Base-by-base conservation (phyloP, 2,888 invertebrate species). In the Alentia gelatinosa region DNA sequence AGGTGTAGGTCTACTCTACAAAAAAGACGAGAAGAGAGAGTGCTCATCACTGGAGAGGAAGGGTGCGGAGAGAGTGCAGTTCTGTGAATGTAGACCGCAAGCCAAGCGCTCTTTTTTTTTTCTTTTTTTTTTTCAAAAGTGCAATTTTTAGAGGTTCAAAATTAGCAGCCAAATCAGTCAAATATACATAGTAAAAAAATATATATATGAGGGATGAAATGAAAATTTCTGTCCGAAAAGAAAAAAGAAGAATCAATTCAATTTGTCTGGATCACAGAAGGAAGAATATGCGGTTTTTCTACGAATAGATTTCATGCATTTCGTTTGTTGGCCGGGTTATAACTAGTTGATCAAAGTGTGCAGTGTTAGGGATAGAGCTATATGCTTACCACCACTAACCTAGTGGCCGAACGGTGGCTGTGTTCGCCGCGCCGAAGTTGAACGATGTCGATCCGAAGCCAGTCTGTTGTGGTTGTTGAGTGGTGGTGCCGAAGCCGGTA, bases 301-400 rank as follows among this genome's bases (percentile, higher is more conserved):
- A n/a, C n/a, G n/a, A n/a, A n/a, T n/a, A n/a, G n/a, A n/a, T n/a
- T n/a, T n/a, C n/a, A n/a, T n/a, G n/a, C n/a, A n/a, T n/a, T n/a
- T n/a, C n/a, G n/a, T n/a, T n/a, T n/a, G 3, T 12, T 56, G 56
- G 56, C 56, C n/a, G 56, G 19, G 68, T 26, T 68, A 68, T 63
- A 12, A 47, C 47, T 19, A 47, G 47, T 47, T n/a, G 3, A 63
- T 30, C 33, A 23, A 9, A 86, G 86, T n/a, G n/a, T 88, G 47
- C 68, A 42, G 90, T 90, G 68, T 42, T 68, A 89, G 89, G 40
- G 89, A 89, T 7, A 39, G 83, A 88, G 35, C 39, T 89, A 86
- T 50, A 83, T 92, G 92, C 93, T 93, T 93, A 93, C 93, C 93
- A 93, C 88, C 93, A 94, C 94, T 94, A 94, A 94, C 94, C 94